Base-by-base conservation (phyloP, 2,797 vertebrate species). In the Lagocephalus sceleratus region DNA sequence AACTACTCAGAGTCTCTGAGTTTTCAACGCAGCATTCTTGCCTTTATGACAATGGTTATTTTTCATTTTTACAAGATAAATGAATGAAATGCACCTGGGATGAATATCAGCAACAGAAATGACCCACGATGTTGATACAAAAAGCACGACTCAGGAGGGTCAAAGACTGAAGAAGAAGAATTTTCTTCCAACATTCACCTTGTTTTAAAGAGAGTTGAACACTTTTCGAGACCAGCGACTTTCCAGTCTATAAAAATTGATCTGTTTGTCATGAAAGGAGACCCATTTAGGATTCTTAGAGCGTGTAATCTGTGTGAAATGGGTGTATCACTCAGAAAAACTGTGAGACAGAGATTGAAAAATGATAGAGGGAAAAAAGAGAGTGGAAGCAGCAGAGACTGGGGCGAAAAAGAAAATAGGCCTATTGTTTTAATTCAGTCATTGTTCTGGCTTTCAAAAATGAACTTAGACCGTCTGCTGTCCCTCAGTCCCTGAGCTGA, bases 221-320 rank as follows among this genome's bases (percentile, higher is more conserved):
- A 83, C 90, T 90, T 90, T 91, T 91, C 86, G 81, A 90, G 87
- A 89, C 87, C 88, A 90, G 87, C 87, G 89, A 90, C 87, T 91
- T 91, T 90, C 75, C 84, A 88, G 85, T 91, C 88, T 87, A 90
- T 91, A 90, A 89, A 88, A 90, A 92, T 91, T 82, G 87, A 92
- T 92, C 88, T 90, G 88, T 91, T 91, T 92, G 88, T 90, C 88
- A 79, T 85, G 87, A 86, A 85, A 88, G 80, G 71, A 75, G 85
- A 87, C 69, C 85, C 85, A 91, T 91, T 90, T 90, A 82, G 83
- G 84, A 76, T 84, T 83, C 65, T 73, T 88, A 79, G 51, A 81
- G 85, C 88, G 66, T 91, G 87, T 91, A 91, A 91, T 91, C 88
- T 90, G 88, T 47, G 80, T 73, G 85, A 87, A 90, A 90, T 89